A percentile compares a stretch with the other conserved stretches of the same genome.
Conservation (phyloP, 2,888 invertebrate species). For the Habroteleia sp. region DNA sequence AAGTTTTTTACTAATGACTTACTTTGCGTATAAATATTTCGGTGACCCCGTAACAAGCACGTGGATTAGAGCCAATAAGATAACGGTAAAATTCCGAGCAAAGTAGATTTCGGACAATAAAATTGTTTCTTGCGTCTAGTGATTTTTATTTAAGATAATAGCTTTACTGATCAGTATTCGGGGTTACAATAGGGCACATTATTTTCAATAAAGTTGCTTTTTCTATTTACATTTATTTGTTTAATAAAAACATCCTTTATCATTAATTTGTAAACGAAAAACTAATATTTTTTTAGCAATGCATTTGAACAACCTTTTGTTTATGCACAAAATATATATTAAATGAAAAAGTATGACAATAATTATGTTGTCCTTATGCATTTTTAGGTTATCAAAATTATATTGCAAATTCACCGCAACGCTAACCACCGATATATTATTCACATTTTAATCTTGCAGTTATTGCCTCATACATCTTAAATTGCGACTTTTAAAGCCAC, state of each 20-base stretch:
- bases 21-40: slow-evolving; percentile 32
- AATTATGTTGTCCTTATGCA: no score
- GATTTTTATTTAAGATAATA: slow-evolving; percentile 37
- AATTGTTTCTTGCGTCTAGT: slow-evolving; percentile 21
- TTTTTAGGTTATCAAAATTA: no score
- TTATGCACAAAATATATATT: no score
- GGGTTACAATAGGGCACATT: slow-evolving; percentile 1
- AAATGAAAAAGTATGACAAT: no score
- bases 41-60: slow-evolving; percentile 31
- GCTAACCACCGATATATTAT: slow-evolving; percentile 16
- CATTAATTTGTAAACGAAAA: no score
- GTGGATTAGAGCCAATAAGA: slow-evolving; percentile 53
- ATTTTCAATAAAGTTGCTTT: slow-evolving; percentile 25
- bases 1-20: slow-evolving; percentile 14
- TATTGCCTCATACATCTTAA: slow-evolving; percentile 30
- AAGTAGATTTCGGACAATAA: slow-evolving; percentile 43
- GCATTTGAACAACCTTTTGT: no score
- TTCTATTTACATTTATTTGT: slow-evolving; percentile 8
- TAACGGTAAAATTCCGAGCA: slow-evolving; percentile 24
- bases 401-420: no score
- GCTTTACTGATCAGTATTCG: slow-evolving; percentile 11
- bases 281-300: no score
- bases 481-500: slow-evolving; percentile 10
- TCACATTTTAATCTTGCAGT: slow-evolving; percentile 33
- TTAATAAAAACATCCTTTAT: no score